Conservation (phyloP, 2,113 vertebrate species). For the Myiagra hebetior region DNA sequence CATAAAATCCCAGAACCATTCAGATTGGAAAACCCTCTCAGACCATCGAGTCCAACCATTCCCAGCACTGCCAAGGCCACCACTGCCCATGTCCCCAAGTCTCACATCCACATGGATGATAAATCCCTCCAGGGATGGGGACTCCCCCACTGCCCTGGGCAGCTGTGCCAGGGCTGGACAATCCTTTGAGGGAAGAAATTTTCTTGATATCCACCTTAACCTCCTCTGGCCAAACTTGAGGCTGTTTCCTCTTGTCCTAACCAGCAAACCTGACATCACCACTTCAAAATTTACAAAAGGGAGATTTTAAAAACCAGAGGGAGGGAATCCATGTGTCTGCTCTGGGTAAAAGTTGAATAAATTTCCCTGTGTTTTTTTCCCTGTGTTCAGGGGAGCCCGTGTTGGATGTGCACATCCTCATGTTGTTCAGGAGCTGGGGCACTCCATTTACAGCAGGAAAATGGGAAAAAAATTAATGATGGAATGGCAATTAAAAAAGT, state of each 20-base stretch:
- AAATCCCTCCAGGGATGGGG: neutral
- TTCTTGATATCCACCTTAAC: too few species aligned
- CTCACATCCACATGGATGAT: neutral
- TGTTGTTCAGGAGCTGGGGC: rapidly evolving
- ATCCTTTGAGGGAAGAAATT: neutral
- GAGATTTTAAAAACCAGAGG: neutral
- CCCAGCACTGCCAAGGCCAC: neutral
- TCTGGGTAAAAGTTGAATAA: neutral
- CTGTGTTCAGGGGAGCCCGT: rapidly evolving
- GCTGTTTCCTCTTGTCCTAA: rapidly evolving
- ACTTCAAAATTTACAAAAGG: neutral
- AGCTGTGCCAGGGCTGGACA: neutral
- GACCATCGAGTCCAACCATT: rapidly evolving
- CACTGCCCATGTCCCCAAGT: rapidly evolving
- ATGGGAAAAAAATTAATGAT: rapidly evolving
- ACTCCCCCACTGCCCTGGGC: neutral
- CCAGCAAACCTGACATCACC: neutral
- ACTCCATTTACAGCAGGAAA: rapidly evolving
- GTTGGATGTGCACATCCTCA: rapidly evolving
- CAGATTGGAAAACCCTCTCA: neutral
- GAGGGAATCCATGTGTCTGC: rapidly evolving
- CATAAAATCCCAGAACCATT: too few species aligned
- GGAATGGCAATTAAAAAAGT: neutral
- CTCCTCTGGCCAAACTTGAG: neutral
- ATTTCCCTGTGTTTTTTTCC: too few species aligned